phyloP scores from a whole-genome alignment of 2,113 vertebrate species.

The Ploceus nigricollis region DNA sequence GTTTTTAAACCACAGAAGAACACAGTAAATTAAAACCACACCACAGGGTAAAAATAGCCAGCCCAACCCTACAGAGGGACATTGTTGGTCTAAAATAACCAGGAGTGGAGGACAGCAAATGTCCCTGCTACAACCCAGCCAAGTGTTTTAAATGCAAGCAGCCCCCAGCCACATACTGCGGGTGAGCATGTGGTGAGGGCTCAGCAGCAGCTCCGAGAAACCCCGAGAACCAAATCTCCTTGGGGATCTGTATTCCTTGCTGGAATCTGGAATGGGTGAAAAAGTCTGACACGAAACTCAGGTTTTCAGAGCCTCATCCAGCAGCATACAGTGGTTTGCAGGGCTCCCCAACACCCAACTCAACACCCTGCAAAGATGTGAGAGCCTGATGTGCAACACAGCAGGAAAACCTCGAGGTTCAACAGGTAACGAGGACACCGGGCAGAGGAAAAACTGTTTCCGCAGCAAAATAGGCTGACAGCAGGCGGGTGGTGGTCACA shows the following conservation, averaged over 20 bases:
- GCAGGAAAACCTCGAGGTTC: not conserved
- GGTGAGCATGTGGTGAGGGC: fast-evolving
- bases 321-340: fast-evolving
- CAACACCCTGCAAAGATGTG: fast-evolving
- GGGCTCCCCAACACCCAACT: not conserved
- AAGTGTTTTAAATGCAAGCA: fast-evolving
- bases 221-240: not conserved
- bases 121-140: not conserved
- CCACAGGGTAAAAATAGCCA: not conserved
- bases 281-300: fast-evolving
- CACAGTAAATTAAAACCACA: not conserved
- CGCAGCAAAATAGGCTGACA: not conserved
- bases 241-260: fast-evolving
- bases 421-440: fast-evolving
- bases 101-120: not conserved
- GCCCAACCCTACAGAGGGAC: not conserved
- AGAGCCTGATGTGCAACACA: not conserved
- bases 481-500: fast-evolving
- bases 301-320: not conserved
- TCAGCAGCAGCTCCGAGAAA: fast-evolving
- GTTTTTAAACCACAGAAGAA: not conserved
- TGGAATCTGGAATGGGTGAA: fast-evolving
- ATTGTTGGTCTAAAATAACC: not conserved
- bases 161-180: fast-evolving
- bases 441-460: not conserved